Evolutionary conservation across 1,140 invertebrate species (phyloP), one percentile per base, ranked within the genome.

Genomic region (Bombus polaris): DNA sequence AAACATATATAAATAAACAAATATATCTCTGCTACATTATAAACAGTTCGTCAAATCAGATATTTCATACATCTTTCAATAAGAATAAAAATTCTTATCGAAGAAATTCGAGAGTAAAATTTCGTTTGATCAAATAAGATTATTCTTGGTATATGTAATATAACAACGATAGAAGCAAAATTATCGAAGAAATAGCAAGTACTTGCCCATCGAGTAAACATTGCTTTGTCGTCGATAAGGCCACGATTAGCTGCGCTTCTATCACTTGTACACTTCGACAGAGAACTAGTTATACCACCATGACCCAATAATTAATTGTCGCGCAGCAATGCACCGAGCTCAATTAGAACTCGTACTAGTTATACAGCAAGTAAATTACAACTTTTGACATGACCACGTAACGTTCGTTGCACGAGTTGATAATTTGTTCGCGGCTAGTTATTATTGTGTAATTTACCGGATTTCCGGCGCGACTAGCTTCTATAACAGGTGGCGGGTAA

Each of bases 221-320:
- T 8, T 57, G 35, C 28, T 85, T 72, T 44, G 57, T 85, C 47
- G 66, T 81, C 62, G 72, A 76, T 81, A 81, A 86, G 72, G 59
- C 62, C 70, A 32, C 66, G 77, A 85, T 80, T 68, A 81, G 57
- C 22, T 18, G 47, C 37, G 44, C 37, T 80, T 59, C 77, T 66
- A 25, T n/a, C 53, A 86, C 35, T 47, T 79, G 47, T 79, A 78
- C 73, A 42, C 32, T 25, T 71, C 32, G 39, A 47, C 25, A 25
- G 44, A 53, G 75, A 70, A 71, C 82, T 70, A 47, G 66, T 47
- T 79, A 71, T 71, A 59, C 82, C 65, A 57, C 47, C 25, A 62
- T 35, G 65, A n/a, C n/a, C 59, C 65, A 65, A 84, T 84, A 84
- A 84, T 78, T 84, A 78, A 78, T 84, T 79, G 82, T 84, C 47